These are phyloP conservation scores for Amblyornis subalaris DNA, from an alignment of 2,113 vertebrate species.

Conservation along the genomic window DNA sequence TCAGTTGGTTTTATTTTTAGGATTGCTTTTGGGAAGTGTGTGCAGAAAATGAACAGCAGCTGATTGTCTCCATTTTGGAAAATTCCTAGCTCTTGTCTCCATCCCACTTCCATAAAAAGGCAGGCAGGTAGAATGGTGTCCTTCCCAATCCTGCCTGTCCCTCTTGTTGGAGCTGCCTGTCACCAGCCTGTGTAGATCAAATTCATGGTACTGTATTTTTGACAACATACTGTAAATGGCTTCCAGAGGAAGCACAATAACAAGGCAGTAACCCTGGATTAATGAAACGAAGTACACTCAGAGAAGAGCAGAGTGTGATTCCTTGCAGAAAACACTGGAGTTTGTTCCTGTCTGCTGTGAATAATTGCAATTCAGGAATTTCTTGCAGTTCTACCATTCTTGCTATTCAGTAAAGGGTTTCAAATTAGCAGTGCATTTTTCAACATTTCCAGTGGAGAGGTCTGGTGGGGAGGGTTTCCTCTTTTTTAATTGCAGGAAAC, in stretches of 20 bases:
- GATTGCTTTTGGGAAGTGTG: fast-evolving
- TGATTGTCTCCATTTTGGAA: not conserved
- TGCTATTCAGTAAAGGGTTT: not conserved
- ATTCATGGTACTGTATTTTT: not conserved
- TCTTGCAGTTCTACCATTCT: not conserved
- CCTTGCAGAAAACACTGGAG: not conserved
- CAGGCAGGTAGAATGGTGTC: not conserved
- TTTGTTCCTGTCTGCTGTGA: constrained; percentile 24
- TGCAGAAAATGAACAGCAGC: fast-evolving
- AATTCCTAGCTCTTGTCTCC: not conserved
- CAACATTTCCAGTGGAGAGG: not conserved
- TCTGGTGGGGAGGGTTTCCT: not conserved
- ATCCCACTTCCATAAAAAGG: not conserved
- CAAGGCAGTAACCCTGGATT: constrained; percentile 24
- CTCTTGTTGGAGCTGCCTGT: not conserved
- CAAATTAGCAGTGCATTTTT: not conserved
- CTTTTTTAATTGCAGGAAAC: not conserved
- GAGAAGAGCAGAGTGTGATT: not conserved
- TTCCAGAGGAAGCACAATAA: not conserved
- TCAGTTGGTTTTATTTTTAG: not conserved
- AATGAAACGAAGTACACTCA: not conserved
- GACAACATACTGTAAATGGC: not conserved
- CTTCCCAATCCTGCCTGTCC: not conserved
- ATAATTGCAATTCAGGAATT: not conserved
- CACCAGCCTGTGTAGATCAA: not conserved